Evolutionary conservation across 2,888 invertebrate species (phyloP).

Genomic region (Rhabditoides inermis): DNA sequence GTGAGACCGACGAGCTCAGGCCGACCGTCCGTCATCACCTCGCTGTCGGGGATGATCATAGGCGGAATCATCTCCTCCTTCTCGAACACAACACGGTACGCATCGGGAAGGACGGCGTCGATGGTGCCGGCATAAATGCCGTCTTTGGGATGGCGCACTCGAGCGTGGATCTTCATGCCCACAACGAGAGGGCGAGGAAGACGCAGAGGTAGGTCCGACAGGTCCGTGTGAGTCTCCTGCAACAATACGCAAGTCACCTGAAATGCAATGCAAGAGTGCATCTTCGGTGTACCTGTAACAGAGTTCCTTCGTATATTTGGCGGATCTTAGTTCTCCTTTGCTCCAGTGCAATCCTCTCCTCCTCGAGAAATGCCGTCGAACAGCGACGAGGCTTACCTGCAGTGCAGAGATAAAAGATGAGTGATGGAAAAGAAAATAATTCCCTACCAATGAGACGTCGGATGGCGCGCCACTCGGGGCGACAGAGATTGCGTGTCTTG

Average conservation of each 20-base stretch:
- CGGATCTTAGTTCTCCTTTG: slow-evolving; percentile 82
- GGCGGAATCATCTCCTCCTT: slow-evolving; percentile 29
- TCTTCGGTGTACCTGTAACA: too few relatives aligned
- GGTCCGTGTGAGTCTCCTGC: slow-evolving; percentile 18
- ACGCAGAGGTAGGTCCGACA: slow-evolving; percentile 34
- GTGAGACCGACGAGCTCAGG: slow-evolving; percentile 39
- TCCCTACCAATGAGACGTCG: slow-evolving; percentile 74
- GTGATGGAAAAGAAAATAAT: not conserved
- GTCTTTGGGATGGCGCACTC: slow-evolving; percentile 39
- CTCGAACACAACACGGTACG: slow-evolving; percentile 50
- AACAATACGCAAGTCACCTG: slow-evolving; percentile 3
- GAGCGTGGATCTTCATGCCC: slow-evolving; percentile 37
- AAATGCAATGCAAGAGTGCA: too few relatives aligned
- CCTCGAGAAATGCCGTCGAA: slow-evolving; percentile 85
- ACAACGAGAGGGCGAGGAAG: slow-evolving; percentile 39
- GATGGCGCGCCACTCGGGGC: slow-evolving; percentile 90
- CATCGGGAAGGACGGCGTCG: slow-evolving; percentile 45
- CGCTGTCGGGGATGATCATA: slow-evolving; percentile 24
- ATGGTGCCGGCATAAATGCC: slow-evolving; percentile 50
- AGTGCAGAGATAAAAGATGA: not conserved
- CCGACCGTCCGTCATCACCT: slow-evolving; percentile 39
- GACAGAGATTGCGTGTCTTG: slow-evolving; percentile 72
- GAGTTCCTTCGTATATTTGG: slow-evolving; percentile 64
- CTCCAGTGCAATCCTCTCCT: slow-evolving; percentile 82
- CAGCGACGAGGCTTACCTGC: slow-evolving; percentile 80